Percentiles rank a stretch among this genome's conserved stretches.
phyloP scores from a whole-genome alignment of 2,113 vertebrate genomes.

The Gopherus evgoodei region DNA sequence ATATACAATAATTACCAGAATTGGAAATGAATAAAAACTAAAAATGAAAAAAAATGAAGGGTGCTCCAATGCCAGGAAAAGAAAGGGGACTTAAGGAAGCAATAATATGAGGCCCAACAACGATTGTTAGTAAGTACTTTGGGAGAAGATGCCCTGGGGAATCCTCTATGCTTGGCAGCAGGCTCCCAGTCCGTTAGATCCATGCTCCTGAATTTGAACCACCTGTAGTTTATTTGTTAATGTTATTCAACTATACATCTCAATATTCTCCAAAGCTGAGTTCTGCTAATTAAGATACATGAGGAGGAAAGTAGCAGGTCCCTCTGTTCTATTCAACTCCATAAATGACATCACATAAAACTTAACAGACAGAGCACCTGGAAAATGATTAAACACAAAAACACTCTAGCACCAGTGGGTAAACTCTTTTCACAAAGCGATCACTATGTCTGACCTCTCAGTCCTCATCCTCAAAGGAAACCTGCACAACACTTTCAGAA shows the following conservation, averaged over 20 bases:
- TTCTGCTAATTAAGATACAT: neutral
- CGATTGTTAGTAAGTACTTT: neutral
- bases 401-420: neutral
- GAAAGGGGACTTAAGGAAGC: neutral
- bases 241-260: neutral
- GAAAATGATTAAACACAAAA: neutral
- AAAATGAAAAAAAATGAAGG: too few relatives aligned
- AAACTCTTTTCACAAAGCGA: neutral
- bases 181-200: neutral
- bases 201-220: neutral
- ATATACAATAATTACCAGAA: slow-evolving; percentile 17
- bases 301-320: neutral
- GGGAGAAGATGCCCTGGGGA: neutral
- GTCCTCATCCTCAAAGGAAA: too few relatives aligned
- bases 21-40: neutral
- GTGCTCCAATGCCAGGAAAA: neutral
- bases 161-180: neutral
- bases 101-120: neutral
- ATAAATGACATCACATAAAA: neutral
- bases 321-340: neutral
- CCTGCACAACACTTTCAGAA: too few relatives aligned
- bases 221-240: neutral
- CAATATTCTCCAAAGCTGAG: neutral
- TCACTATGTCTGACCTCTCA: too few relatives aligned
- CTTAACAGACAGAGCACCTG: neutral